Evolutionary conservation across 2,797 vertebrate genomes (phyloP), one percentile per base, ranked within the genome.

Genomic region (Heteromormyrus szaboi): DNA sequence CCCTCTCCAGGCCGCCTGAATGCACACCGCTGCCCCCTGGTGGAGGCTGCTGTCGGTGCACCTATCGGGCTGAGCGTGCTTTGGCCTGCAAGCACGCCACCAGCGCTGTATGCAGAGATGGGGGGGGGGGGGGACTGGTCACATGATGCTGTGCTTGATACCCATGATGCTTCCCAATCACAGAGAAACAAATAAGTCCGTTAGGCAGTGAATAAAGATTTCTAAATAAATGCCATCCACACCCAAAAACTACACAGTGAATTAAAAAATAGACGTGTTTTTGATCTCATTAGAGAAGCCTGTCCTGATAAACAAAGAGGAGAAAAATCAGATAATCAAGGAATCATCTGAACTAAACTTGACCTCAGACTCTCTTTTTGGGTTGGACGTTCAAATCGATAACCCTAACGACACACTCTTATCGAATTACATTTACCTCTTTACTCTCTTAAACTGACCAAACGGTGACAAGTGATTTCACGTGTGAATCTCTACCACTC

Each of bases 1-100:
- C 56, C 97, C 96, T 87, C 97, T 95, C 99, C 99, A 99, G 92
- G 95, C 95, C 0, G 94, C 91, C 93, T 99, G 99, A 37, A 99
- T 95, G 72, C 95, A 85, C 83, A 96, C 0, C 0, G 96, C 98
- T 0, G 99, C 98, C 90, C 84, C 93, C 90, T 93, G 83, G 89
- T 95, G 93, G 90, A 93, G 88, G 1, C 90, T 29, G 3, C 91
- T 88, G 89, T 96, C 94, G 79, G 90, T 87, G 0, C 68, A 11
- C 29, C 51, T 2, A 19, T 91, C 81, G 41, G 91, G 92, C 14
- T 91, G 93, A 0, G 92, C 91, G 89, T 92, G 93, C 11, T 92
- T 94, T 88, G 92, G 91, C 91, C 90, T 93, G 88, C 96, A 96
- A 88, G 89, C 89, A 41, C 96, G 96, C 99, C 99, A 99, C 94